Conservation (phyloP, 1,140 invertebrate genomes). For the Solenopsis invicta region DNA sequence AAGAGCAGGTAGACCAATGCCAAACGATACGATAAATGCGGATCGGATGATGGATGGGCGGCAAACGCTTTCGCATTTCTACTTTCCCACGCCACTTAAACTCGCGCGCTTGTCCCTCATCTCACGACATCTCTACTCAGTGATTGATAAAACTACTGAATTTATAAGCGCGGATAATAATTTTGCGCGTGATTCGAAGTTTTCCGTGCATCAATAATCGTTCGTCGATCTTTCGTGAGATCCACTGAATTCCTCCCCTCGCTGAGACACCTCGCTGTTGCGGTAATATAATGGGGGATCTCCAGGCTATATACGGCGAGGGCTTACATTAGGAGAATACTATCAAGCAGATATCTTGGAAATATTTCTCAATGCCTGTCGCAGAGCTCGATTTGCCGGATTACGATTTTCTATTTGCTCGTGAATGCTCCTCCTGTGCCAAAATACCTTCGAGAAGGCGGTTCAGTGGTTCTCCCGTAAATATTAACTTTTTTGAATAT, state of each 20-base stretch:
- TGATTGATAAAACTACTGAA: constrained; percentile 68
- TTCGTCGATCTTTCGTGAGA: constrained; percentile 42
- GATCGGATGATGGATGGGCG: constrained; percentile 77
- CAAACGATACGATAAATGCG: constrained; percentile 74
- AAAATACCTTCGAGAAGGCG: background rate
- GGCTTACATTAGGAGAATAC: constrained; percentile 25
- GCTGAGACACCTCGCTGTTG: background rate
- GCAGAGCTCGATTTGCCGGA: background rate
- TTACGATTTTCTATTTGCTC: background rate
- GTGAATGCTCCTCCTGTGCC: background rate
- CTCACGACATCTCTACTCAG: constrained; percentile 62
- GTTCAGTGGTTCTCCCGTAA: background rate
- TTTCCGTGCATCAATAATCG: constrained; percentile 31
- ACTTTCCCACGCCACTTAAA: constrained; percentile 78
- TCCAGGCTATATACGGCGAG: constrained; percentile 22
- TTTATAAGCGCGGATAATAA: constrained; percentile 31
- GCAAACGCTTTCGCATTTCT: constrained; percentile 70
- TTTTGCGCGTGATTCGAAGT: constrained; percentile 30
- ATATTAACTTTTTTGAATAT: background rate
- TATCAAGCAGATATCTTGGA: constrained; percentile 8
- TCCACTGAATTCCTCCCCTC: constrained; percentile 6
- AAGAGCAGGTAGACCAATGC: constrained; percentile 70
- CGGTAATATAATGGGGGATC: constrained; percentile 13
- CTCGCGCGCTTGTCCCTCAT: constrained; percentile 38
- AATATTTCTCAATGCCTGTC: constrained; percentile 26